Percentiles rank a stretch among this genome's conserved stretches.
These are phyloP conservation scores for Catagonus wagneri DNA, from an alignment of 2,113 vertebrate species.

Conservation along the genomic window DNA sequence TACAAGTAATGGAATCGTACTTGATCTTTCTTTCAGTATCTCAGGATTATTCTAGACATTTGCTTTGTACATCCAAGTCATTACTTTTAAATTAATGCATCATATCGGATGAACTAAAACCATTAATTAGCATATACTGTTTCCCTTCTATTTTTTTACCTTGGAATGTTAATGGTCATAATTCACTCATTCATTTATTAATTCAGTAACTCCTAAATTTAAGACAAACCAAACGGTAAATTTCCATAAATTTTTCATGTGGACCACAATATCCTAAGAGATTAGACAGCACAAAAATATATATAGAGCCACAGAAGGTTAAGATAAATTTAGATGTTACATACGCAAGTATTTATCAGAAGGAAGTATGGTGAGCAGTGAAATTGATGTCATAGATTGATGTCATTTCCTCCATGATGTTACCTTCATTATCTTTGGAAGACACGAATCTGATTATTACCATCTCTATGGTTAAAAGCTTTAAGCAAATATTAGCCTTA, in stretches of 20 bases:
- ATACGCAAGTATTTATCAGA: not conserved
- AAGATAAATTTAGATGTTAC: not conserved
- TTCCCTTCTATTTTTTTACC: slow-evolving; percentile 55
- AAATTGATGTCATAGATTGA: not conserved
- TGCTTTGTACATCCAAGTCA: slow-evolving; percentile 52
- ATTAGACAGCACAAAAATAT: slow-evolving; percentile 5
- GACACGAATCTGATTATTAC: not conserved
- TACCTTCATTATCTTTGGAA: not conserved
- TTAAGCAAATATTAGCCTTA: not conserved
- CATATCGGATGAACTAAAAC: slow-evolving; percentile 60
- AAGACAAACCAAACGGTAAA: slow-evolving; percentile 44
- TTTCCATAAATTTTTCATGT: slow-evolving; percentile 55
- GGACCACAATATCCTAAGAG: not conserved
- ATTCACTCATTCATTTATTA: slow-evolving; percentile 64
- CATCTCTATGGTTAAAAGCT: not conserved
- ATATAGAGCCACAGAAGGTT: not conserved
- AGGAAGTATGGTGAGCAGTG: not conserved
- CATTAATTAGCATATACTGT: slow-evolving; percentile 66
- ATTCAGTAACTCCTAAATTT: slow-evolving; percentile 49
- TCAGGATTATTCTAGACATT: slow-evolving; percentile 47
- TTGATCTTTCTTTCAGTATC: slow-evolving; percentile 48
- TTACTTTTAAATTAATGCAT: slow-evolving; percentile 72
- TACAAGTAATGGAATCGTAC: slow-evolving; percentile 34
- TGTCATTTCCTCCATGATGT: not conserved
- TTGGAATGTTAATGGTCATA: slow-evolving; percentile 60